Conservation (phyloP, 2,113 vertebrate species). For the Heteronetta atricapilla region DNA sequence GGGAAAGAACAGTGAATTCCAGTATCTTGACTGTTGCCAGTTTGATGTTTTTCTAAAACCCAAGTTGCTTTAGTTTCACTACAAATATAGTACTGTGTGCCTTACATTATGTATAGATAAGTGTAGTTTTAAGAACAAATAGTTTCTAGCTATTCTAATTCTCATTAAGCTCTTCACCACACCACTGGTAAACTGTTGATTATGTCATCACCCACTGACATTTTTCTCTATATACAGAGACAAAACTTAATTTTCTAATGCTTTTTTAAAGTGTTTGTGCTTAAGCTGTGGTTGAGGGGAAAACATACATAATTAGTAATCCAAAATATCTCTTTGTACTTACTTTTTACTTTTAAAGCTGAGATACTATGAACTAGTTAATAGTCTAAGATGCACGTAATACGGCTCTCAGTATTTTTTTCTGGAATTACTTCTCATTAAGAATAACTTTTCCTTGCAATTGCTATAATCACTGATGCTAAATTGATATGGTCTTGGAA, state of each 20-base stretch:
- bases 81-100: not conserved
- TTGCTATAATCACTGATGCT: not conserved
- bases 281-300: not conserved
- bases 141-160: not conserved
- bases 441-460: not conserved
- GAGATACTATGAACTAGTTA: not conserved
- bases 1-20: constrained; percentile 11
- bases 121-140: not conserved
- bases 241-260: not conserved
- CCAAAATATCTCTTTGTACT: not conserved
- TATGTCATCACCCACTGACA: rapidly evolving
- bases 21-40: not conserved
- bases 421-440: not conserved
- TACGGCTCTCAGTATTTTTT: not conserved
- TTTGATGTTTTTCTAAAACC: not conserved
- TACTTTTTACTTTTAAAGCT: not conserved
- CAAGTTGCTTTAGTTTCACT: not conserved
- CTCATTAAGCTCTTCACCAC: not conserved
- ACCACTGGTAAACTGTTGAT: not conserved
- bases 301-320: not conserved
- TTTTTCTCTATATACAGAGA: not conserved
- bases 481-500: not conserved
- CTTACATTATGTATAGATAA: not conserved
- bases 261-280: not conserved
- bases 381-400: not conserved